Evolutionary conservation across 2,888 invertebrate species (phyloP).

Genomic region (Graphium colonna): DNA sequence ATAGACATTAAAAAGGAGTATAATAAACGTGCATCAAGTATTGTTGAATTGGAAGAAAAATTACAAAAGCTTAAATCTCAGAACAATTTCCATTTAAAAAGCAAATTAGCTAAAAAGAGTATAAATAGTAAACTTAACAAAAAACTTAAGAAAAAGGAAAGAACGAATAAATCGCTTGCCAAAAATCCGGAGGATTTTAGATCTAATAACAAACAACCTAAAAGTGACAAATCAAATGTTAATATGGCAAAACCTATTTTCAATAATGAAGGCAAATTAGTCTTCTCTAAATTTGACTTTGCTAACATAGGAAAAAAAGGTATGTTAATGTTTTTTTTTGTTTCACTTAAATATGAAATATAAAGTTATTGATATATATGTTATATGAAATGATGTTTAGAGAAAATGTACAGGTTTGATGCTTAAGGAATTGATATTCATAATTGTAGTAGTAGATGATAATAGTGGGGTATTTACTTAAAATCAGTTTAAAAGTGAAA

Average conservation of each 20-base stretch:
- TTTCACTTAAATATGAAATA: too few species aligned
- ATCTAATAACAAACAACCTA: conserved; percentile 26
- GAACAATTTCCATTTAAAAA: conserved; percentile 82
- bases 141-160: conserved; percentile 81
- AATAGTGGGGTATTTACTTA: too few species aligned
- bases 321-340: conserved; percentile 25
- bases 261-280: conserved; percentile 92
- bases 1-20: conserved; percentile 45
- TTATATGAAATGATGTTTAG: too few species aligned
- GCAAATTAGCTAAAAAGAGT: conserved; percentile 83
- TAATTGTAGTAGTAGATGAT: too few species aligned
- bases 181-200: conserved; percentile 34
- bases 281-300: conserved; percentile 96
- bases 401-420: too few species aligned
- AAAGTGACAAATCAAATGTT: conserved; percentile 48
- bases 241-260: conserved; percentile 85
- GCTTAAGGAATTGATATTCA: too few species aligned
- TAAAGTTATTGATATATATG: too few species aligned
- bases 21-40: conserved; percentile 78
- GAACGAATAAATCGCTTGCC: conserved; percentile 49
- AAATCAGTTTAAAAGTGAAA: too few species aligned
- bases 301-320: conserved; percentile 84
- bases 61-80: conserved; percentile 81
- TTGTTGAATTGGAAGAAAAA: conserved; percentile 83
- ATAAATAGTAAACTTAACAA: conserved; percentile 84